Evolutionary conservation across 2,888 invertebrate genomes (phyloP), one percentile per base, ranked within the genome.

Genomic region (Zeuzera pyrina): DNA sequence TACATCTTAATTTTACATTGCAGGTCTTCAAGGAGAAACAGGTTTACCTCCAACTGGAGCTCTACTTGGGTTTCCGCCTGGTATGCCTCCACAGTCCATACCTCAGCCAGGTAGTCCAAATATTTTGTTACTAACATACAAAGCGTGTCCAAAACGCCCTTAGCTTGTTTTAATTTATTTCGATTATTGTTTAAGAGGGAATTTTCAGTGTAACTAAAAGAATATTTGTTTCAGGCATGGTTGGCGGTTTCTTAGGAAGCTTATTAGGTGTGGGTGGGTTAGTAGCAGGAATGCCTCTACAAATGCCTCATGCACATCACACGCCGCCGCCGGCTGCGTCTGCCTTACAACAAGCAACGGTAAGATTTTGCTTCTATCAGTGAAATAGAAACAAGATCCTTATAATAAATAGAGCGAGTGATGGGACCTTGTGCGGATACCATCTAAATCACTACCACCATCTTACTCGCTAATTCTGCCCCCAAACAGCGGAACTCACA

Each of bases 21-120:
- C 41, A 69, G 69, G 67, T 11, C 32, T 71, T 2, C 59, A 54
- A 39, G 47, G 42, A 14, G 70, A 71, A 5, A 49, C 55, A 0
- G 59, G 64, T 0, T 35, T 71, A 37, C 59, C 64, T 10, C 60
- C 63, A 2, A 24, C 55, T 0, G 58, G 60, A 0, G 49, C 67
- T 26, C 67, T 64, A 66, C 70, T 68, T 47, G 81, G 64, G 55
- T 88, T 86, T 78, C 88, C 62, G 42, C 85, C 63, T 0, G 66
- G 60, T 0, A 46, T 77, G 60, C 69, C 69, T 16, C 70, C 69
- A 6, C 74, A 69, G 33, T 37, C 61, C 0, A 35, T 73, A 30
- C 39, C 58, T 0, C 72, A 72, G 21, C 60, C 76, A 0, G 69
- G 77, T 76, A 35, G 31, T 29, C 29, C 8, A 15, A 22, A 19